Evolutionary conservation across 2,113 vertebrate genomes (phyloP).

Genomic region (Oreocharis arfaki): DNA sequence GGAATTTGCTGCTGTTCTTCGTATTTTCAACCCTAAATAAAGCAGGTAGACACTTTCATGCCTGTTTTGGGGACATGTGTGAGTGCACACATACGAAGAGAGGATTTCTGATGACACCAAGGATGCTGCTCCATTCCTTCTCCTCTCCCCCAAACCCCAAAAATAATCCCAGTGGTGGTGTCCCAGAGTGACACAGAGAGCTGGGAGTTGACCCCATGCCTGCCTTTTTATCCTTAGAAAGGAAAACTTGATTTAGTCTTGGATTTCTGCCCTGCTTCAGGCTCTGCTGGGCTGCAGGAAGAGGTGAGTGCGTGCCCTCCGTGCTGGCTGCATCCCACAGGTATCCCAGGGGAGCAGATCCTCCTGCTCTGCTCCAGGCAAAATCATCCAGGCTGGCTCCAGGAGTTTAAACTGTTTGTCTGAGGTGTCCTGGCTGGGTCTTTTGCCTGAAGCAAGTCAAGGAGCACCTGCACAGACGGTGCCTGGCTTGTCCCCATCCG

Average conservation of each 20-base stretch:
- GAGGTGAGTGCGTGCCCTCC: fast-evolving
- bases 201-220: background rate
- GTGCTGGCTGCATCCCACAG: background rate
- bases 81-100: background rate
- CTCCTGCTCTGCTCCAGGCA: background rate
- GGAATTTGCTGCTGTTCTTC: background rate
- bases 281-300: background rate
- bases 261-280: background rate
- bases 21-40: background rate
- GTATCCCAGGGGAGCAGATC: background rate
- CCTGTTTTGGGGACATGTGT: background rate
- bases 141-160: background rate
- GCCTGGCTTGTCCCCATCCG: fast-evolving
- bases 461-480: fast-evolving
- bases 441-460: background rate
- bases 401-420: background rate
- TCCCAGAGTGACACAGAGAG: background rate
- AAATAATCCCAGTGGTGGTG: fast-evolving
- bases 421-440: background rate
- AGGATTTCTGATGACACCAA: background rate
- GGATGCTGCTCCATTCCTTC: background rate
- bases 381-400: background rate
- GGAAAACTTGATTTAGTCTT: fast-evolving
- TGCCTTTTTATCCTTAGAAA: background rate
- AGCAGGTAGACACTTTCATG: background rate